Evolutionary conservation across 1,140 invertebrate species (phyloP).

Genomic region (Drosophila pectinifera): DNA sequence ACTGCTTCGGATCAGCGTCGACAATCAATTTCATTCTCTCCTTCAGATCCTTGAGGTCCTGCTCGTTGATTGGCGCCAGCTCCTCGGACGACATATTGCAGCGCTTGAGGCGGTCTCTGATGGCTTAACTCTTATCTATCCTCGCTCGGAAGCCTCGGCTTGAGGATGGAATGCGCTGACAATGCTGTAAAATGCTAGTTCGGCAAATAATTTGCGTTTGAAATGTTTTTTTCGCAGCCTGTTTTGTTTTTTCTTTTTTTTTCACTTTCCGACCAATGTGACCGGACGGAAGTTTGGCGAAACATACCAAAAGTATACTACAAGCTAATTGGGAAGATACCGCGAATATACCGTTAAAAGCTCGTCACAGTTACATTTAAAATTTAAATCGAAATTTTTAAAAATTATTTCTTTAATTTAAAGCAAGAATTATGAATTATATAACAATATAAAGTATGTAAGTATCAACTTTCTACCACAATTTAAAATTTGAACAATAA

Average conservation of each 20-base stretch:
- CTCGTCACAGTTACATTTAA: background rate
- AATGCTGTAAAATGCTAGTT: slow-evolving; percentile 1
- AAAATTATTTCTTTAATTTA: background rate
- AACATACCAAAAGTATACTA: background rate
- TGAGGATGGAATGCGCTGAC: slow-evolving; percentile 22
- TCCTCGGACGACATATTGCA: slow-evolving; percentile 85
- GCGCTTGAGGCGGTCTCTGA: background rate
- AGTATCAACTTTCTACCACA: too few relatives aligned
- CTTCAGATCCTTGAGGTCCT: slow-evolving; percentile 88
- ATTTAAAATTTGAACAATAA: too few relatives aligned
- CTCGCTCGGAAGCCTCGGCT: background rate
- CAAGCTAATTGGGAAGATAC: too few relatives aligned
- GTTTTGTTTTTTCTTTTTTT: slow-evolving; percentile 35
- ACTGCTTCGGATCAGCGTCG: slow-evolving; percentile 89
- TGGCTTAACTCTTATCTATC: background rate
- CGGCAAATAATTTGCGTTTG: slow-evolving; percentile 12
- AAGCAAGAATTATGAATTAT: too few relatives aligned
- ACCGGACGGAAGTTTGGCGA: background rate
- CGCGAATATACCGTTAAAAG: slow-evolving; percentile 3
- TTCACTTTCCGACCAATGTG: slow-evolving; percentile 16
- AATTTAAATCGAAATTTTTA: background rate
- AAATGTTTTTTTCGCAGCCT: slow-evolving; percentile 33
- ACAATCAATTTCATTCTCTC: slow-evolving; percentile 89
- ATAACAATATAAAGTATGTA: too few relatives aligned
- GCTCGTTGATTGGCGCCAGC: slow-evolving; percentile 86